These are phyloP conservation scores for Apotomis betuletana DNA, from an alignment of 2,888 invertebrate species.

Conservation along the genomic window DNA sequence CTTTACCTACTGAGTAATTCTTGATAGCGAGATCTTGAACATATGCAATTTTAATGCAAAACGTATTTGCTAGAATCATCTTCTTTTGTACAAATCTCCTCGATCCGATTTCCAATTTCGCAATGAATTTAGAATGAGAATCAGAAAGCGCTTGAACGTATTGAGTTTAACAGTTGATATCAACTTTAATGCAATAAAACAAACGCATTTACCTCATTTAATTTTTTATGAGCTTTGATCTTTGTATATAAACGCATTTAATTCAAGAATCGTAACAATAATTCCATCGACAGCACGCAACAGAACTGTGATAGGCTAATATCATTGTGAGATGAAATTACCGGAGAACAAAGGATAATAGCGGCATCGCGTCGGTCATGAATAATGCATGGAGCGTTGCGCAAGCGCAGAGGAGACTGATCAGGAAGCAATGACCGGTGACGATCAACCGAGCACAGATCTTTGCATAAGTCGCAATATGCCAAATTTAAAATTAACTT, in stretches of 20 bases:
- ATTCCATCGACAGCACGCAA: slow-evolving; percentile 39
- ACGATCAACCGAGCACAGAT: slow-evolving; percentile 59
- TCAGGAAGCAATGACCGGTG: slow-evolving; percentile 78
- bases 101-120: background rate
- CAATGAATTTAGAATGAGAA: background rate
- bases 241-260: background rate
- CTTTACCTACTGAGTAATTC: too few relatives aligned
- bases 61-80: too few relatives aligned
- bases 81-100: too few relatives aligned
- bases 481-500: background rate
- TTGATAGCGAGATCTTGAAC: too few relatives aligned
- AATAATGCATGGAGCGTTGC: slow-evolving; percentile 68
- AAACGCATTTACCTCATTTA: background rate
- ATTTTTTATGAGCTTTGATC: too few relatives aligned
- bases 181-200: background rate
- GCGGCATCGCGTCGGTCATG: slow-evolving; percentile 57
- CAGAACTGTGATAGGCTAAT: slow-evolving; percentile 44
- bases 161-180: background rate
- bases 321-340: slow-evolving; percentile 43
- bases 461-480: background rate
- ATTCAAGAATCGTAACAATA: slow-evolving; percentile 36
- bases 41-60: too few relatives aligned
- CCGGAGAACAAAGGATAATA: slow-evolving; percentile 68
- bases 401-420: slow-evolving; percentile 64
- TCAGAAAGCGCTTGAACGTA: background rate